Evolutionary conservation across 1,140 invertebrate species (phyloP).

Genomic region (Acyrthosiphon pisum): DNA sequence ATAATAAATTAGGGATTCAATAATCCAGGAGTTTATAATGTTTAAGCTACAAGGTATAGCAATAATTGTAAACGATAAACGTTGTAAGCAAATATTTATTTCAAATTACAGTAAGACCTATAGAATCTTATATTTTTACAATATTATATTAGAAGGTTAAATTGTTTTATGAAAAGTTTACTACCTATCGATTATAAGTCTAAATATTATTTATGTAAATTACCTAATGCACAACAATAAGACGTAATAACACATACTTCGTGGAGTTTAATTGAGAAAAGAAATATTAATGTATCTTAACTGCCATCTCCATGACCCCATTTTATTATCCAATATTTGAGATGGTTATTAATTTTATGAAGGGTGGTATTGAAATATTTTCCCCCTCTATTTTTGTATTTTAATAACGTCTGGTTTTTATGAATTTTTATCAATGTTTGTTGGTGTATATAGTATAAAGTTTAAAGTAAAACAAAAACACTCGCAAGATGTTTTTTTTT

Average conservation of each 20-base stretch:
- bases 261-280: background rate
- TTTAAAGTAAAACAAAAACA: constrained; percentile 20
- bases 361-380: constrained; percentile 12
- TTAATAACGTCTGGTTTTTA: background rate
- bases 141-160: background rate
- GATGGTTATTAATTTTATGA: background rate
- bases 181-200: background rate
- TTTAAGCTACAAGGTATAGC: background rate
- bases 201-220: background rate
- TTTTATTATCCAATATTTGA: constrained; percentile 33
- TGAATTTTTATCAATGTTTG: constrained; percentile 29
- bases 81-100: background rate
- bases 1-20: background rate
- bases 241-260: background rate
- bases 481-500: background rate
- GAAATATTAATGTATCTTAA: background rate
- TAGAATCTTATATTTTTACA: background rate
- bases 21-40: background rate
- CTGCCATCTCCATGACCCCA: background rate
- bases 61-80: background rate
- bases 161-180: background rate
- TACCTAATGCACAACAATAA: background rate
- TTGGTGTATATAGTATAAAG: constrained; percentile 14
- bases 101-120: background rate
- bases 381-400: background rate